phyloP scores from a whole-genome alignment of 2,113 vertebrate genomes.

The Halcyon senegalensis region DNA sequence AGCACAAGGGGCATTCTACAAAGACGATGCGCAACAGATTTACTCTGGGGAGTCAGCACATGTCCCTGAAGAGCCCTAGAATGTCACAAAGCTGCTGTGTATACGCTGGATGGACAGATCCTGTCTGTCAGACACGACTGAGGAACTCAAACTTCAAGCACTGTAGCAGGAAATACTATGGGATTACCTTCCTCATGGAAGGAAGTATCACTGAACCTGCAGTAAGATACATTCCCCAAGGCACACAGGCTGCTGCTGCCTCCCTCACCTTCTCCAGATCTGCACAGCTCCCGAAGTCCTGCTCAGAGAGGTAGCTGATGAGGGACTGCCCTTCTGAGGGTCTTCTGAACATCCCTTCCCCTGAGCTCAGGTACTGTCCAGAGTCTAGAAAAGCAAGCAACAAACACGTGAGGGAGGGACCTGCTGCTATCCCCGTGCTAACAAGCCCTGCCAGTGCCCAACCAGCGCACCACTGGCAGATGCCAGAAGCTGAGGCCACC shows the following conservation, averaged over 20 bases:
- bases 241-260: not conserved
- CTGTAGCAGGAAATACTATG: not conserved
- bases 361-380: constrained; percentile 74
- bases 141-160: not conserved
- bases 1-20: not conserved
- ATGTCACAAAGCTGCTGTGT: not conserved
- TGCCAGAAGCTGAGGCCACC: not conserved
- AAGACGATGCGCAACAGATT: not conserved
- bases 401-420: not conserved
- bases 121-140: not conserved
- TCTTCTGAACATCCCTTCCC: constrained; percentile 93
- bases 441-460: not conserved
- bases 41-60: not conserved
- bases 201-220: not conserved
- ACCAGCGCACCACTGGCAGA: not conserved
- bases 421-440: not conserved
- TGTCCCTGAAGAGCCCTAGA: not conserved
- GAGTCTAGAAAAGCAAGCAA: constrained; percentile 75
- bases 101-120: not conserved
- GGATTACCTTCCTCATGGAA: not conserved
- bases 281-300: constrained; percentile 98
- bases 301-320: constrained; percentile 98
- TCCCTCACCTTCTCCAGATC: constrained; percentile 93
- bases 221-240: not conserved
- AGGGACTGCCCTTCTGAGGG: constrained; percentile 96